Conservation (phyloP, 2,797 vertebrate genomes). For the Anguilla anguilla region DNA sequence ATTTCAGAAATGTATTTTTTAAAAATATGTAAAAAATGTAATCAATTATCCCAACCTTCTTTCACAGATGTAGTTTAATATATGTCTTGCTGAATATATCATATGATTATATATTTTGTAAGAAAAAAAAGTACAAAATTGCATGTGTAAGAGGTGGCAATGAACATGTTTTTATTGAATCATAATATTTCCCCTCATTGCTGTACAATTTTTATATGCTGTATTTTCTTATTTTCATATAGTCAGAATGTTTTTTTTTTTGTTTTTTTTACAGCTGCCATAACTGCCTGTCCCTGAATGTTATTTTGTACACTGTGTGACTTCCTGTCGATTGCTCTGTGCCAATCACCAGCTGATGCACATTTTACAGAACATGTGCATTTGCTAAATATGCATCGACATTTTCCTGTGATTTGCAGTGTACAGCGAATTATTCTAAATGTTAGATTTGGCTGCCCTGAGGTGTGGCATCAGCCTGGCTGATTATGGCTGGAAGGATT, state of each 20-base stretch:
- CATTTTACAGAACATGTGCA: background rate
- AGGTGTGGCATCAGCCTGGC: background rate
- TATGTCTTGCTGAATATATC: slow-evolving; percentile 10
- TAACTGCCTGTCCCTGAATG: background rate
- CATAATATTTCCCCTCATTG: background rate
- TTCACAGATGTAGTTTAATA: slow-evolving; percentile 21
- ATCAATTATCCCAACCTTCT: background rate
- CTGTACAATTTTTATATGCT: slow-evolving; percentile 1
- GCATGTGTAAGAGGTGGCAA: background rate
- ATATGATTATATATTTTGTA: background rate
- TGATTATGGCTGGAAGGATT: background rate
- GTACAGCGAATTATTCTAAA: background rate
- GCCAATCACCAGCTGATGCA: background rate
- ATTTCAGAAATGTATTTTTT: slow-evolving; percentile 16
- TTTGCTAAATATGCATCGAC: background rate
- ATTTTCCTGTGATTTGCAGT: background rate
- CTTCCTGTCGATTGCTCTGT: background rate
- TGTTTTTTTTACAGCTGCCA: background rate
- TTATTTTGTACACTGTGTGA: slow-evolving; percentile 13
- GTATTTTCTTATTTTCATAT: background rate
- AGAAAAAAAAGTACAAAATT: background rate
- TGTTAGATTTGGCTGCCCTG: background rate
- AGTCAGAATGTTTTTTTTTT: background rate
- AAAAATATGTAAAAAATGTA: background rate
- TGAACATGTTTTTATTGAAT: slow-evolving; percentile 14